Percentiles rank a stretch among this genome's conserved stretches.
These are phyloP conservation scores for Pectinophora gossypiella DNA, from an alignment of 1,140 invertebrate genomes.

Conservation along the genomic window DNA sequence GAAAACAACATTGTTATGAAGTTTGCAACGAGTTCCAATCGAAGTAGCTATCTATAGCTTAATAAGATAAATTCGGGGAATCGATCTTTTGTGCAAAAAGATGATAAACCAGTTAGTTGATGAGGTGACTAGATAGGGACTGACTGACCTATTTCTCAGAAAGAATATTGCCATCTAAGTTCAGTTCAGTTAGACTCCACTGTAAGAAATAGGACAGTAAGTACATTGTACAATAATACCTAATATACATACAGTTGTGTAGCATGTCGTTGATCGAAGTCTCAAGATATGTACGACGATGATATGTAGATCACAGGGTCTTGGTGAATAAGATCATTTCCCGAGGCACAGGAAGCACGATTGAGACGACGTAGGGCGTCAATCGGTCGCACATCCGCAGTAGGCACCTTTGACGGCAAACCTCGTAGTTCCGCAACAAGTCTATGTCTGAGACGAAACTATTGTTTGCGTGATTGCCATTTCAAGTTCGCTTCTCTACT, in stretches of 20 bases:
- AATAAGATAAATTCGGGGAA: not conserved
- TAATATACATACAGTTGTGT: not conserved
- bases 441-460: conserved; percentile 2
- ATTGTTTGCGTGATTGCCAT: not conserved
- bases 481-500: not conserved
- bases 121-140: too few species aligned
- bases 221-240: too few species aligned
- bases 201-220: too few species aligned
- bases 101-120: not conserved
- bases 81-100: not conserved
- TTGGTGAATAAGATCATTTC: conserved; percentile 13
- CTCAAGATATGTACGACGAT: not conserved
- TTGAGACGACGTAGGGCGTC: conserved; percentile 29
- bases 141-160: too few species aligned
- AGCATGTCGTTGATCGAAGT: not conserved
- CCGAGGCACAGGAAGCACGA: conserved; percentile 45
- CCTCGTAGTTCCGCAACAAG: conserved; percentile 12
- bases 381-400: conserved; percentile 52
- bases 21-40: not conserved
- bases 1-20: not conserved
- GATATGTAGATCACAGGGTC: not conserved
- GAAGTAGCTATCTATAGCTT: not conserved
- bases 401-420: conserved; percentile 1
- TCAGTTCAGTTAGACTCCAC: too few species aligned
- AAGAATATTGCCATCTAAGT: too few species aligned